Evolutionary conservation across 2,888 invertebrate species (phyloP).

Genomic region (Sphaerophoria rueppellii): DNA sequence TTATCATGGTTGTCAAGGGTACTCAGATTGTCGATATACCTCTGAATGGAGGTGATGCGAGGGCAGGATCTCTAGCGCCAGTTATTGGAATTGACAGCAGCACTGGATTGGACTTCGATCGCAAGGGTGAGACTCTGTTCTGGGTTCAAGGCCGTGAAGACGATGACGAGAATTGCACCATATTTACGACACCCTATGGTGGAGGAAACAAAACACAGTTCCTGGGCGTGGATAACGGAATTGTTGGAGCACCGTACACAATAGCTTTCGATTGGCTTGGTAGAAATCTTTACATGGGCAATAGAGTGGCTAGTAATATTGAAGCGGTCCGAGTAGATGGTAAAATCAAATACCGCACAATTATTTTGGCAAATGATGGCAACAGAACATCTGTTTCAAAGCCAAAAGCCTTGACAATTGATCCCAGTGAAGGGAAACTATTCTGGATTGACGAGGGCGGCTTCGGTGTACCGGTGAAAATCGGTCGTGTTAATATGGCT

Average conservation of each 20-base stretch:
- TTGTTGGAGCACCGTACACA: conserved; percentile 94
- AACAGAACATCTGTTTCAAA: conserved; percentile 92
- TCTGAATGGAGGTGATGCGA: conserved; percentile 88
- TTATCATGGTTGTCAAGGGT: conserved; percentile 94
- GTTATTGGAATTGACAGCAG: conserved; percentile 95
- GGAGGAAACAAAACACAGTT: conserved; percentile 93
- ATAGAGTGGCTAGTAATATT: conserved; percentile 93
- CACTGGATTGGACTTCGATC: conserved; percentile 95
- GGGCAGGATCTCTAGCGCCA: conserved; percentile 91
- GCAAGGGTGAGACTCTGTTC: conserved; percentile 91
- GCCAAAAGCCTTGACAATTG: conserved; percentile 93
- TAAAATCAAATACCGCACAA: conserved; percentile 90
- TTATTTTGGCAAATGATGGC: conserved; percentile 95
- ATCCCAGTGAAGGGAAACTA: conserved; percentile 95
- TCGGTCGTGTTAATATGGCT: conserved; percentile 96
- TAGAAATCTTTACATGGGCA: conserved; percentile 96
- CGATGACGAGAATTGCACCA: conserved; percentile 92
- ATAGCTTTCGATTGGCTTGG: conserved; percentile 99
- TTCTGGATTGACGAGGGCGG: conserved; percentile 99
- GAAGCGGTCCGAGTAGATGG: conserved; percentile 94
- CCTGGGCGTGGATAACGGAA: conserved; percentile 90
- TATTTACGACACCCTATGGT: conserved; percentile 91
- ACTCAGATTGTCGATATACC: conserved; percentile 94
- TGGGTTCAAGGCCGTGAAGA: conserved; percentile 93
- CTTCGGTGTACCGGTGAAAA: conserved; percentile 92